Evolutionary conservation across 1,140 invertebrate genomes (phyloP).

Genomic region (Anagrus nilaparvatae): DNA sequence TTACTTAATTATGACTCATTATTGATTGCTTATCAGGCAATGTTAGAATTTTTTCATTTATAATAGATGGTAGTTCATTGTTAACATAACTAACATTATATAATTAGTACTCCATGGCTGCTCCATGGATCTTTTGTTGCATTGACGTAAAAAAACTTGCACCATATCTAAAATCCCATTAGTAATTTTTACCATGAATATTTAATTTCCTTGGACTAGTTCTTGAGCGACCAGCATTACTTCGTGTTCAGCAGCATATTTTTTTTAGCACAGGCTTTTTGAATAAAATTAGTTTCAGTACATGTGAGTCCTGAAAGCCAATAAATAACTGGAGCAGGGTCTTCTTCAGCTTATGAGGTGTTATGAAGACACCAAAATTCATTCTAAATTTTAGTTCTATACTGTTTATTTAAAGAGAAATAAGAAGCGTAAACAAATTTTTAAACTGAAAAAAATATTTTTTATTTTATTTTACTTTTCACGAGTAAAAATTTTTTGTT

Average conservation of each 20-base stretch:
- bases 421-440: too few relatives aligned
- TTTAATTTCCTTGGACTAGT: constrained; percentile 89
- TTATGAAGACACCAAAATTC: constrained; percentile 87
- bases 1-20: constrained; percentile 70
- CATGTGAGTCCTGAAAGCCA: constrained; percentile 92
- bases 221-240: constrained; percentile 86
- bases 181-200: constrained; percentile 80
- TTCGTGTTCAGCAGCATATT: constrained; percentile 68
- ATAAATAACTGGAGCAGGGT: constrained; percentile 70
- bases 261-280: constrained; percentile 90
- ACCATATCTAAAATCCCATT: constrained; percentile 87
- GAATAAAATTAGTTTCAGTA: constrained; percentile 91
- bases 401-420: constrained; percentile 49
- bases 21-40: constrained; percentile 57
- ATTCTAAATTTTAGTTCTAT: constrained; percentile 73
- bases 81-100: constrained; percentile 94
- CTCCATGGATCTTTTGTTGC: constrained; percentile 77
- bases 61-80: constrained; percentile 72
- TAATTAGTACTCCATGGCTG: constrained; percentile 92
- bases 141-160: constrained; percentile 95
- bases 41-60: constrained; percentile 62
- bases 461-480: constrained; percentile 50
- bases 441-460: background rate
- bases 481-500: constrained; percentile 78
- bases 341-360: constrained; percentile 60